Base-by-base conservation (phyloP, 2,797 vertebrate species). In the Bucorvus abyssinicus region DNA sequence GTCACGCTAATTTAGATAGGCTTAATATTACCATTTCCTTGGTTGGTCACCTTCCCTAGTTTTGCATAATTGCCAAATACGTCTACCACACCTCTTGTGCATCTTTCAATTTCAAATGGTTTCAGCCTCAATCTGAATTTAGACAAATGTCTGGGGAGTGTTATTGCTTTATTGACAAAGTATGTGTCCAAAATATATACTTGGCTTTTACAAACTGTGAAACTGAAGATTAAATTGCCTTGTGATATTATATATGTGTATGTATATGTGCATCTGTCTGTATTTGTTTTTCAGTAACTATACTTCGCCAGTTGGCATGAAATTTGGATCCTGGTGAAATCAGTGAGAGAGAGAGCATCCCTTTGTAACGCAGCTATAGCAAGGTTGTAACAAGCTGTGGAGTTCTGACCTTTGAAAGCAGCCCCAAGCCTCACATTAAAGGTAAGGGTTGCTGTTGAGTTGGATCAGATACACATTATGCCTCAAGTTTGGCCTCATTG, bases 21-120 rank as follows among this genome's bases (percentile, higher is more conserved):
- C 59, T 87, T 94, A 92, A 56, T 92, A 59, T 40, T 57, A 65
- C 38, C 49, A 24, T 83, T 92, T 93, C 75, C 87, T 78, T 91
- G 65, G 76, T 76, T 76, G 69, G 61, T 40, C 65, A 68, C 76
- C 76, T 88, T 89, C 36, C 8, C 36, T 88, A 9, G n/a, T 68
- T 95, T 79, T 92, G 57, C 61, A 81, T 95, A 93, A 93, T 84
- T 91, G 74, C 40, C 67, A 81, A 76, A 91, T 91, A 84, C 81
- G 18, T 79, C 61, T 86, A 52, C 26, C 23, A 13, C n/a, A 76
- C 69, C 57, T 93, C 55, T 75, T 30, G n/a, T 10, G 4, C 55
- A 45, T 47, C 50, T 92, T 84, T 91, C 11, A 4, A 55, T 90
- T 94, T 88, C 73, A 69, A 71, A 83, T 4, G 4, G 21, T 61